Percentiles rank a stretch among this genome's conserved stretches.
phyloP scores from a whole-genome alignment of 2,797 vertebrate species.

The Muscicapa striata region DNA sequence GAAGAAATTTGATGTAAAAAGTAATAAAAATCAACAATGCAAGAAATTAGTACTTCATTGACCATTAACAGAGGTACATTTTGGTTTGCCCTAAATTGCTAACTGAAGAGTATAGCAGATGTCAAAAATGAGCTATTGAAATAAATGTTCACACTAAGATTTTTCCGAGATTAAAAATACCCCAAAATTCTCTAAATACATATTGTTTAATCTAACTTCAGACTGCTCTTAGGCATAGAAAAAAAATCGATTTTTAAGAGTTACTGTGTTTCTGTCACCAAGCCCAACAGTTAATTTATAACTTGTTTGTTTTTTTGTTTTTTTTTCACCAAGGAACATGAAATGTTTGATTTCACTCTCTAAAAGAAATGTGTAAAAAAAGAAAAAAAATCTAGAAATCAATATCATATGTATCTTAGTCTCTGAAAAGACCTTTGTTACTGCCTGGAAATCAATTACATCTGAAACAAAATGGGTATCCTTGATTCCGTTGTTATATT shows the following conservation, averaged over 20 bases:
- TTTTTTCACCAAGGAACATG: background rate
- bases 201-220: background rate
- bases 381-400: background rate
- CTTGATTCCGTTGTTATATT: background rate
- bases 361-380: background rate
- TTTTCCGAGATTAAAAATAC: background rate
- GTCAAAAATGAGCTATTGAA: background rate
- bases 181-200: background rate
- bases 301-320: background rate
- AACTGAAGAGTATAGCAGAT: background rate
- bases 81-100: background rate
- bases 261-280: background rate
- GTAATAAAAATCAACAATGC: background rate
- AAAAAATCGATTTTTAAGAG: background rate
- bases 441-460: background rate
- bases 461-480: background rate
- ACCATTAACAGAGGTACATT: background rate
- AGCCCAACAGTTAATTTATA: background rate
- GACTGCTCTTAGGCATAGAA: background rate
- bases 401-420: background rate
- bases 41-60: background rate
- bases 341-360: background rate
- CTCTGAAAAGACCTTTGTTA: constrained; percentile 27
- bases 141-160: background rate
- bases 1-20: background rate